Evolutionary conservation across 2,797 vertebrate genomes (phyloP).

Genomic region (Gastrophryne carolinensis): DNA sequence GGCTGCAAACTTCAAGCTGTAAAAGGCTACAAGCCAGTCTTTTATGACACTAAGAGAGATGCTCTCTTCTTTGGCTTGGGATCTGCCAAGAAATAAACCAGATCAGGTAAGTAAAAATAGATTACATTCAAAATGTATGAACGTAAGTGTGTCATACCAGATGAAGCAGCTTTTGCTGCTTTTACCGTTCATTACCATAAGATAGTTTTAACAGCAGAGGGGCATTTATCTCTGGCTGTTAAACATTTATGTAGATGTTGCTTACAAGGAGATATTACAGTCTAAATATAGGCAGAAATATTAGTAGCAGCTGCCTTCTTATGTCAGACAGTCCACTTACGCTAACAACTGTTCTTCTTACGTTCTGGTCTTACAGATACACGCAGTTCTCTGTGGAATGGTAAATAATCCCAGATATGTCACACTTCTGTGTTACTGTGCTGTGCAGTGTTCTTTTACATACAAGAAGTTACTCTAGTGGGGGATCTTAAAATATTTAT

Average conservation of each 20-base stretch:
- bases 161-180: conserved; percentile 4
- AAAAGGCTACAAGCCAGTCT: conserved; percentile 1
- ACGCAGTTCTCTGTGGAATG: background rate
- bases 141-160: conserved; percentile 41
- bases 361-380: background rate
- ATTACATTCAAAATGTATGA: conserved; percentile 42
- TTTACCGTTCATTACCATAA: conserved; percentile 24
- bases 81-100: conserved; percentile 38
- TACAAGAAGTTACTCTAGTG: background rate
- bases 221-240: conserved; percentile 49
- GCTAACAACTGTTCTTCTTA: conserved; percentile 10
- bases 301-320: conserved; percentile 27
- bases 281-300: conserved; percentile 45
- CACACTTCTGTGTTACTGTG: background rate
- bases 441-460: background rate
- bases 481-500: background rate
- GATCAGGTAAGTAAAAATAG: conserved; percentile 46
- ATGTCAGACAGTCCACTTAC: background rate
- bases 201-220: conserved; percentile 32
- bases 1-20: conserved; percentile 18
- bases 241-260: conserved; percentile 47
- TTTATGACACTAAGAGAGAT: conserved; percentile 23
- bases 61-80: conserved; percentile 8
- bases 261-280: conserved; percentile 35
- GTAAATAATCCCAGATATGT: background rate